Evolutionary conservation across 2,888 invertebrate species (phyloP).

Genomic region (Polia nebulosa): DNA sequence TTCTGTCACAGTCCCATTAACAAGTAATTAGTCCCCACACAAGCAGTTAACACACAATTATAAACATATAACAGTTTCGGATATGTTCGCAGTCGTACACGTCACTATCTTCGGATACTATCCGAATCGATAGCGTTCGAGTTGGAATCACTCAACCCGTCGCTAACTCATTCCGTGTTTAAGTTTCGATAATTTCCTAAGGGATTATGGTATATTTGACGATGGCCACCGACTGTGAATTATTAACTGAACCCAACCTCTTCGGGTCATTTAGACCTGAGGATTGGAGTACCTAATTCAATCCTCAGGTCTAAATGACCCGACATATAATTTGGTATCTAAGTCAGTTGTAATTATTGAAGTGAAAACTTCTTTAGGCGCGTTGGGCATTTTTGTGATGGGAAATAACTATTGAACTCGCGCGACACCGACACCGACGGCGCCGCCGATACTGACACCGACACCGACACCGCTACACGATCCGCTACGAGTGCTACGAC

Average conservation of each 20-base stretch:
- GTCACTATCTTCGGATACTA: constrained; percentile 53
- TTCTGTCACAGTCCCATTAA: constrained; percentile 51
- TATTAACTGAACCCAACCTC: constrained; percentile 79
- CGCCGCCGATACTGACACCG: too few relatives aligned
- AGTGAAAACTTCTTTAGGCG: too few relatives aligned
- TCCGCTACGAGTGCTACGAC: too few relatives aligned
- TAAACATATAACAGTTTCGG: constrained; percentile 54
- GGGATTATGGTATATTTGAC: constrained; percentile 83
- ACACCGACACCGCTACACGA: too few relatives aligned
- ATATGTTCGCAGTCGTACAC: constrained; percentile 40
- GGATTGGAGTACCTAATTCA: too few relatives aligned
- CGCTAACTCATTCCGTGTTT: constrained; percentile 79
- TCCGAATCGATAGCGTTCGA: constrained; percentile 65
- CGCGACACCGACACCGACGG: too few relatives aligned
- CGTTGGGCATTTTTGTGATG: too few relatives aligned
- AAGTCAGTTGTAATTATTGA: constrained; percentile 28
- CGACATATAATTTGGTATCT: constrained; percentile 48
- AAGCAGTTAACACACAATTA: constrained; percentile 64
- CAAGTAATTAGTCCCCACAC: constrained; percentile 57
- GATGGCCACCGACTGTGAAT: constrained; percentile 81
- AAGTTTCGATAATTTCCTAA: constrained; percentile 87
- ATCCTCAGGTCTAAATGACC: too few relatives aligned
- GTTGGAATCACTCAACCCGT: constrained; percentile 74
- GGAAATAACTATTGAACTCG: too few relatives aligned
- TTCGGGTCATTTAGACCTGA: constrained; percentile 75